Conservation (phyloP, 2,888 invertebrate genomes). For the Drosophila niveifrons region DNA sequence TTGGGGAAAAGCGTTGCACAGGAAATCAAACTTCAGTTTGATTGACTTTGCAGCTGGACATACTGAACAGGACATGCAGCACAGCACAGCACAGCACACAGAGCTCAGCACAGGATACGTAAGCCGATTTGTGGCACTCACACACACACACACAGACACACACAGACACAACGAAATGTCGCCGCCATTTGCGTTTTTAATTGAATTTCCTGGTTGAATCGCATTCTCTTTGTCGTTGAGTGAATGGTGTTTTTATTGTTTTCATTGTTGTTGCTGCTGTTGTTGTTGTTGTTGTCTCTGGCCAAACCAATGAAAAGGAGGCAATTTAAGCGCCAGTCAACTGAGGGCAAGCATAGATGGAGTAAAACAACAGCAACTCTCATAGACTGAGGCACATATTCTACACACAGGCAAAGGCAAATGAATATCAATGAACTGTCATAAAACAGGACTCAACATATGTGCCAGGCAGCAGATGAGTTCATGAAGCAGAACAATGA, state of each 20-base stretch:
- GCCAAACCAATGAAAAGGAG: constrained; percentile 28
- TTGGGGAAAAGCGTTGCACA: constrained; percentile 24
- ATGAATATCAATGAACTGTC: constrained; percentile 80
- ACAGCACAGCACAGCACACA: too few relatives aligned
- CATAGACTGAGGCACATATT: constrained; percentile 10
- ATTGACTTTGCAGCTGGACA: constrained; percentile 63
- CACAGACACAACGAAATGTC: constrained; percentile 5
- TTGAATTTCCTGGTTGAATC: constrained; percentile 60
- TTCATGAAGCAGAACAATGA: neutral
- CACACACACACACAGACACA: neutral
- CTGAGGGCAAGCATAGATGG: constrained; percentile 38
- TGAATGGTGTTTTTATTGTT: constrained; percentile 18
- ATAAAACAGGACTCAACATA: constrained; percentile 66
- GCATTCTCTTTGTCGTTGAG: neutral
- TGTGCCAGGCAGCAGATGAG: constrained; percentile 20
- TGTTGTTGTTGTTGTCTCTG: constrained; percentile 31
- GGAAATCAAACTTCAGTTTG: constrained; percentile 71
- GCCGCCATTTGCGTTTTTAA: constrained; percentile 65
- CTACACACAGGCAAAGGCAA: constrained; percentile 34
- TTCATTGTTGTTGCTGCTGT: constrained; percentile 16
- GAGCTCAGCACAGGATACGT: constrained; percentile 33
- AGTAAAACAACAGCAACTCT: constrained; percentile 30
- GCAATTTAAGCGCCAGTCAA: constrained; percentile 53
- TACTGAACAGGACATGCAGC: constrained; percentile 9
- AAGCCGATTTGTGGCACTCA: constrained; percentile 64